A percentile compares a stretch with the other conserved stretches of the same genome.
Evolutionary conservation across 1,140 invertebrate genomes (phyloP).

Genomic region (Drosophila yakuba): DNA sequence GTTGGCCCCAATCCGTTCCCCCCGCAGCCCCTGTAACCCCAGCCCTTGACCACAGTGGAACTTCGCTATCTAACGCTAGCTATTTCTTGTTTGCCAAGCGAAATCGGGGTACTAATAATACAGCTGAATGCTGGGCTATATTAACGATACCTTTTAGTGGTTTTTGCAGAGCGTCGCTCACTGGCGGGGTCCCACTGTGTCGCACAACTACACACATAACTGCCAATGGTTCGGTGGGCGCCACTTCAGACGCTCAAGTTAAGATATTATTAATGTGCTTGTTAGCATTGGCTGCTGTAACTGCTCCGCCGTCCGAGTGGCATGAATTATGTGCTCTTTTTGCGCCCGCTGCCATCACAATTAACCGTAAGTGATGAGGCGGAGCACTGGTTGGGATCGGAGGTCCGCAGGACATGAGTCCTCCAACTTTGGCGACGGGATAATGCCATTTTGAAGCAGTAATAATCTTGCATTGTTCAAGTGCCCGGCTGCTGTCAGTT

Average conservation of each 20-base stretch:
- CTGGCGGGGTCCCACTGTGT: slow-evolving; percentile 1
- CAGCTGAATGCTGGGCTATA: no score
- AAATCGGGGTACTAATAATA: no score
- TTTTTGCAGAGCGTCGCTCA: no score
- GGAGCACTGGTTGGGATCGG: slow-evolving; percentile 2
- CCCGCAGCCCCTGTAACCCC: background rate
- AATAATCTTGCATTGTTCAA: slow-evolving; percentile 6
- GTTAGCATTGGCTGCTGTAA: slow-evolving; percentile 54
- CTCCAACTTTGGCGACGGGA: background rate
- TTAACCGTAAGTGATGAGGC: slow-evolving; percentile 64
- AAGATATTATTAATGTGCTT: slow-evolving; percentile 80
- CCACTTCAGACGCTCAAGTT: slow-evolving; percentile 56
- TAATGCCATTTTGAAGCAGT: background rate
- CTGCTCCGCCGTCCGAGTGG: slow-evolving; percentile 33
- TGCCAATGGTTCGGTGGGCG: slow-evolving; percentile 42
- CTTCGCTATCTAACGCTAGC: background rate
- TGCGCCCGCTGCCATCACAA: slow-evolving; percentile 52
- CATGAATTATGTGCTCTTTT: slow-evolving; percentile 71
- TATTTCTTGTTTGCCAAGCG: no score
- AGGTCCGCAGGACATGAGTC: background rate
- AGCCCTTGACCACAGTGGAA: background rate
- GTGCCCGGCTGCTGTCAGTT: background rate
- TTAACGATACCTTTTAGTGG: no score
- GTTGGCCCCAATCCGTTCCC: slow-evolving; percentile 6
- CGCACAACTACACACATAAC: background rate